phyloP scores from a whole-genome alignment of 2,113 vertebrate genomes.

The Dipodomys stephensi region DNA sequence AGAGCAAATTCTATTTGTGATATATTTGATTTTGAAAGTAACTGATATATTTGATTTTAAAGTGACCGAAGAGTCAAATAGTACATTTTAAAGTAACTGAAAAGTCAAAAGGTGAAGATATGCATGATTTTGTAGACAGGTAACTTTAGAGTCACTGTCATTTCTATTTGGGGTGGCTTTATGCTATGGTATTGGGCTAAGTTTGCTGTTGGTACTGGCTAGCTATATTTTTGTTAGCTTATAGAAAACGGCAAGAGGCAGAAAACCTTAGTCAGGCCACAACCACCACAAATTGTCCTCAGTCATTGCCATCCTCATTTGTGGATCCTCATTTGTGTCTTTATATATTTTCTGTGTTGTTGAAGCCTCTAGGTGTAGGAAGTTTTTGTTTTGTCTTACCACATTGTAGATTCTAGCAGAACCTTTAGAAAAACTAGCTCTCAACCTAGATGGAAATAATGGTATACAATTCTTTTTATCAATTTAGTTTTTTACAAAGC shows the following conservation, averaged over 20 bases:
- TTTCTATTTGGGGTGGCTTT: background rate
- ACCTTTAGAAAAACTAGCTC: background rate
- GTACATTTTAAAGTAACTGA: background rate
- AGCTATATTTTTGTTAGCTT: background rate
- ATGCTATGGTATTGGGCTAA: background rate
- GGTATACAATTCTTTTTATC: background rate
- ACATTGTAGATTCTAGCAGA: background rate
- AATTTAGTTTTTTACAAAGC: background rate
- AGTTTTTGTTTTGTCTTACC: background rate
- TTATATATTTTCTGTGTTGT: background rate
- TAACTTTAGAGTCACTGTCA: background rate
- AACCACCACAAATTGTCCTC: background rate
- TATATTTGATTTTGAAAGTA: conserved; percentile 2
- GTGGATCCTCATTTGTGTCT: background rate
- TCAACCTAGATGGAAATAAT: background rate
- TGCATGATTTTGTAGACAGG: background rate
- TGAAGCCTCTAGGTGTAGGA: background rate
- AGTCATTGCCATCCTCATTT: background rate
- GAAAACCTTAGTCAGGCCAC: background rate
- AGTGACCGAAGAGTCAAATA: background rate
- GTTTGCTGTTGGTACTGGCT: background rate
- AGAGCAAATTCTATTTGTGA: background rate
- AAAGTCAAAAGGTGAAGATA: background rate
- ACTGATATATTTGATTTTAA: background rate
- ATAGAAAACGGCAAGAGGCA: background rate